phyloP scores from a whole-genome alignment of 2,888 invertebrate species.

The Craniophora ligustri region DNA sequence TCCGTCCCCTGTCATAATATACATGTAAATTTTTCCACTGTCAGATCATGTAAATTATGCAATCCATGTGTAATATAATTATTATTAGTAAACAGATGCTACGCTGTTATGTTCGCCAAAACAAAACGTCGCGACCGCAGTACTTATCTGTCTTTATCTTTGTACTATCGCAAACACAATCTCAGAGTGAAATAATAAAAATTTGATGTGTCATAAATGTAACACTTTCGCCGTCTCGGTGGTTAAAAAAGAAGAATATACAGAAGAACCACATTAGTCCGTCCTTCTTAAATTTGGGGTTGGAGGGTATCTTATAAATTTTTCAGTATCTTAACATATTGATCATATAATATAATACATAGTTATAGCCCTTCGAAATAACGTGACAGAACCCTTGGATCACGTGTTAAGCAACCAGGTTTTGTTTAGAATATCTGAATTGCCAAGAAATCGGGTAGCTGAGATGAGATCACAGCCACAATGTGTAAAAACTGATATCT shows the following conservation, averaged over 20 bases:
- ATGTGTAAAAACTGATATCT: too few species aligned
- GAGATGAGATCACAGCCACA: too few species aligned
- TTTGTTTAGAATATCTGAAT: too few species aligned
- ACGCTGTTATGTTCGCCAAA: conserved; percentile 3
- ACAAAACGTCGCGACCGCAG: conserved; percentile 2
- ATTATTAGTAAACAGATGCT: neutral
- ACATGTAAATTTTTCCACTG: neutral
- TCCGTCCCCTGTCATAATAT: neutral
- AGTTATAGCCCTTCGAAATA: too few species aligned
- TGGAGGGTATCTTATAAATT: too few species aligned
- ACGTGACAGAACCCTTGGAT: too few species aligned
- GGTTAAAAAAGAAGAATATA: neutral
- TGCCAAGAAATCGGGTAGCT: too few species aligned
- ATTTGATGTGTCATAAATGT: neutral
- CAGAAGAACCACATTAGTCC: neutral
- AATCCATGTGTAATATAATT: neutral
- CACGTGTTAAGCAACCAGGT: too few species aligned
- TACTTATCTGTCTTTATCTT: conserved; percentile 16
- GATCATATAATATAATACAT: too few species aligned
- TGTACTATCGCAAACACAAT: conserved; percentile 8
- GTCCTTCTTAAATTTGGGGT: too few species aligned
- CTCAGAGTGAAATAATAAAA: conserved; percentile 1
- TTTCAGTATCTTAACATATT: too few species aligned
- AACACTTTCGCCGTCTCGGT: neutral
- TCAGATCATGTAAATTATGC: neutral